Base-by-base conservation (phyloP, 2,113 vertebrate genomes). In the Stigmatopora argus region DNA sequence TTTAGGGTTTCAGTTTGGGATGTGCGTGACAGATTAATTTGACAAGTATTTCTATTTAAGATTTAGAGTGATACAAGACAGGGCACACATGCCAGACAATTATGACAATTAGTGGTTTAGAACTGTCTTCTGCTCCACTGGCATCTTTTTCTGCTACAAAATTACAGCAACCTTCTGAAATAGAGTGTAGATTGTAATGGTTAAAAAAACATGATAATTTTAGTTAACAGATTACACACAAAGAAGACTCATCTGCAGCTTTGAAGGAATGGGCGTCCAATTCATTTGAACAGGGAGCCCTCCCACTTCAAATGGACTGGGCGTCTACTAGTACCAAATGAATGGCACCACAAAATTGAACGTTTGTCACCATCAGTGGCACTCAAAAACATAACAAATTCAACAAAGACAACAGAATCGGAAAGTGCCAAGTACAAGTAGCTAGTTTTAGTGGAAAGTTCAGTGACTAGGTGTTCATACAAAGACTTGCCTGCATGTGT, bases 1-100 rank as follows among this genome's bases (percentile, higher is more conserved):
- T 79, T 67, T 65, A 47, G 60, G 46, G 57, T 68, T 70, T 52
- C 34, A 69, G 70, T 34, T 23, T 38, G 14, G 34, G 14, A 21
- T 60, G 59, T 49, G 18, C 34, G 46, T 62, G 44, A 71, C 52
- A 68, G 48, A 61, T 44, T 23, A 71, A 61, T 66, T 56, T n/a
- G 17, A 69, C 19, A 69, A 52, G 8, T 62, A 21, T 66, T 52
- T 64, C 15, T 6, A 34, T 41, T 21, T 65, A 21, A 57, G 48
- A 67, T 23, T 11, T 1, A 46, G 19, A 61, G 23, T 61, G n/a
- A 21, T 10, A 60, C 57, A n/a, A 0, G 11, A n/a, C 38, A 5
- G 9, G 15, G 17, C 12, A 45, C 59, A 61, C 13, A 41, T 8
- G 58, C 58, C 38, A 1, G n/a, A 44, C 58, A 61, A 61, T 61